Conservation (phyloP, 2,888 invertebrate genomes). For the Eupeodes latifasciatus region DNA sequence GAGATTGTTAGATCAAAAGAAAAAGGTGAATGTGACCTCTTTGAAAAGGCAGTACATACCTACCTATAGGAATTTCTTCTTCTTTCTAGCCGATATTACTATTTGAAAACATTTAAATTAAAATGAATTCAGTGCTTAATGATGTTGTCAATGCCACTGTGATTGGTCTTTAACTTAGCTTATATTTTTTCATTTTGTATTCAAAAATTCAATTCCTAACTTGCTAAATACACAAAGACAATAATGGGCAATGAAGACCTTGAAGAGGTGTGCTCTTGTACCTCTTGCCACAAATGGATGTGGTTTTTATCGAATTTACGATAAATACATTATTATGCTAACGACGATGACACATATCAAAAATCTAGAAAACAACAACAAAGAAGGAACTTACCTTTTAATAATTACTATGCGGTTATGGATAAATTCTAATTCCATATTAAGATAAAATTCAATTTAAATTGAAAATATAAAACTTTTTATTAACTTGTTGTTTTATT, state of each 20-base stretch:
- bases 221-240: neutral
- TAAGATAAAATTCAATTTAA: neutral
- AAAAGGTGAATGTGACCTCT: neutral
- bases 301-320: constrained; percentile 4
- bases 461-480: neutral
- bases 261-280: neutral
- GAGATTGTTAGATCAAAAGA: neutral
- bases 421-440: constrained; percentile 19
- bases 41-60: no score
- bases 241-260: neutral
- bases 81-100: no score
- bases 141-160: no score
- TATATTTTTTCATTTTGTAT: neutral
- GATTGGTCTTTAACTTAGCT: no score
- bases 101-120: no score
- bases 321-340: constrained; percentile 12
- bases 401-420: neutral
- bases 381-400: neutral
- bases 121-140: no score
- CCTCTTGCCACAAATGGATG: neutral
- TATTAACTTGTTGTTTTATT: no score
- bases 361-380: neutral
- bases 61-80: no score
- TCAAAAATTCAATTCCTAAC: neutral
- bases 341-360: constrained; percentile 3